phyloP scores from a whole-genome alignment of 2,113 vertebrate genomes.

The Siphamia tubifer region DNA sequence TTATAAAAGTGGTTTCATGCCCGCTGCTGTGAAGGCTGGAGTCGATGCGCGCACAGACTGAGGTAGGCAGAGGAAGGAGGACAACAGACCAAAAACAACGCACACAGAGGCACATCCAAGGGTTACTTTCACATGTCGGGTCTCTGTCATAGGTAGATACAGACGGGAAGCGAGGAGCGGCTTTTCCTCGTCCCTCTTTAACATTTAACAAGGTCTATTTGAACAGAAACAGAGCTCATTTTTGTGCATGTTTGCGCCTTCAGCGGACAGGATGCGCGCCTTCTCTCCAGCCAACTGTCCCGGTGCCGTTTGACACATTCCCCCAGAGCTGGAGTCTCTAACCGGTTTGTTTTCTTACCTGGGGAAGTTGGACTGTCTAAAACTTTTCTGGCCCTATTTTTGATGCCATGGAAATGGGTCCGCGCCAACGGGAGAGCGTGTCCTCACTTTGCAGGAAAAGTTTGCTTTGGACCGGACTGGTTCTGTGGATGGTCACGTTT shows the following conservation, averaged over 20 bases:
- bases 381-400: conserved; percentile 40
- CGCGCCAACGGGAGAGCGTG: conserved; percentile 56
- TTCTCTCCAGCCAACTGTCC: conserved; percentile 15
- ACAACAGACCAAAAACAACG: conserved; percentile 5
- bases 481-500: conserved; percentile 62
- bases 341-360: neutral
- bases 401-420: conserved; percentile 69
- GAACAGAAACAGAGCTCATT: neutral
- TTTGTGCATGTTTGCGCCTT: conserved; percentile 6
- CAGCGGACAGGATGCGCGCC: conserved; percentile 57
- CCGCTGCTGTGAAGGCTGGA: conserved; percentile 50
- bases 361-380: conserved; percentile 26
- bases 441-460: conserved; percentile 58
- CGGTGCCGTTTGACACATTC: conserved; percentile 51
- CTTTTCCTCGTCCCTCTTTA: neutral
- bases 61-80: conserved; percentile 35
- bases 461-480: conserved; percentile 62
- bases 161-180: neutral
- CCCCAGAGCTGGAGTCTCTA: conserved; percentile 18
- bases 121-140: conserved; percentile 9
- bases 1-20: conserved; percentile 72
- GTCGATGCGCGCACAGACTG: conserved; percentile 46
- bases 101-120: neutral
- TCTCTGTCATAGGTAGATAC: conserved; percentile 7
- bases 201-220: neutral